Evolutionary conservation across 2,113 vertebrate species (phyloP).

Genomic region (Sterna hirundo): DNA sequence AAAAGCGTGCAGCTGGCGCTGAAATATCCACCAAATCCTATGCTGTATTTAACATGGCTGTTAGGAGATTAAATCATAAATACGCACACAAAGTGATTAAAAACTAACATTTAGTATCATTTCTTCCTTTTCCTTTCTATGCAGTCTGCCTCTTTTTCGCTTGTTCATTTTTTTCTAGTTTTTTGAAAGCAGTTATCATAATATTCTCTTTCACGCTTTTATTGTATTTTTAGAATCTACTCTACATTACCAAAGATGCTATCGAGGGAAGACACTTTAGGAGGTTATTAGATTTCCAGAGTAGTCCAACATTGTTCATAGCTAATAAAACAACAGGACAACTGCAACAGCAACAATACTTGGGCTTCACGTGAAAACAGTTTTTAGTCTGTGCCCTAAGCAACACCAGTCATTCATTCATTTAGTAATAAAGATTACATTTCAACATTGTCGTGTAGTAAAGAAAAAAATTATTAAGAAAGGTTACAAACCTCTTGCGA

Average conservation of each 20-base stretch:
- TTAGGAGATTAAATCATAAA: conserved; percentile 23
- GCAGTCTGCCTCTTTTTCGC: background rate
- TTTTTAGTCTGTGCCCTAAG: conserved; percentile 14
- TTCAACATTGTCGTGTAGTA: background rate
- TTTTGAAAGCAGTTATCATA: background rate
- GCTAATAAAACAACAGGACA: conserved; percentile 56
- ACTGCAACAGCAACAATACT: background rate
- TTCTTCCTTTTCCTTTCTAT: background rate
- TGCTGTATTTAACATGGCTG: background rate
- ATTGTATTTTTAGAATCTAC: background rate
- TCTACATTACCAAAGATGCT: conserved; percentile 11
- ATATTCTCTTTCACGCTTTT: background rate
- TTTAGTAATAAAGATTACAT: conserved; percentile 30
- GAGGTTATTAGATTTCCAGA: conserved; percentile 39
- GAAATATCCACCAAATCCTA: background rate
- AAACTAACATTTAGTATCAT: background rate
- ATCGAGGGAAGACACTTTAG: background rate
- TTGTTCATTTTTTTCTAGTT: background rate
- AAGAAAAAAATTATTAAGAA: conserved; percentile 10
- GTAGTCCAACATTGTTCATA: conserved; percentile 27
- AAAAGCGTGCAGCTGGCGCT: background rate
- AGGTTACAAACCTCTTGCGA: background rate
- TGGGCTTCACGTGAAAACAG: background rate
- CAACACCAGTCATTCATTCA: conserved; percentile 12
- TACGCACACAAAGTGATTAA: background rate